These are phyloP conservation scores for Ataeniobius toweri DNA, from an alignment of 2,797 vertebrate genomes.

Conservation along the genomic window DNA sequence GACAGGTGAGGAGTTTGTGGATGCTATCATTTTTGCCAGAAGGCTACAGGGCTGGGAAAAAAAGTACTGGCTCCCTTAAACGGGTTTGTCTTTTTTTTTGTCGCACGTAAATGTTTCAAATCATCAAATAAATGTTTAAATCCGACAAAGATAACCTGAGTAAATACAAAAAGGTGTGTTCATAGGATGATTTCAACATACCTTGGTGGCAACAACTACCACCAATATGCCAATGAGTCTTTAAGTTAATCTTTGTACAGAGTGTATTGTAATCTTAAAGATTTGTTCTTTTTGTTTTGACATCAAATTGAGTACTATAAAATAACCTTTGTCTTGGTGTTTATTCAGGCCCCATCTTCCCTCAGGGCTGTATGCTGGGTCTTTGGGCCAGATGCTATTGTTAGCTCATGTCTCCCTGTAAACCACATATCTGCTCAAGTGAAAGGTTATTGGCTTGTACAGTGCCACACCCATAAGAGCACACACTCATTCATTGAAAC, in stretches of 20 bases:
- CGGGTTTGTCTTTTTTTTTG: neutral
- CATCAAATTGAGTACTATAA: neutral
- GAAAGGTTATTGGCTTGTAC: constrained; percentile 51
- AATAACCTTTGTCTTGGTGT: neutral
- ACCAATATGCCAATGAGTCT: too few relatives aligned
- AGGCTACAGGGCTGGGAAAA: too few relatives aligned
- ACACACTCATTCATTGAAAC: constrained; percentile 6
- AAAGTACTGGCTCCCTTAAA: too few relatives aligned
- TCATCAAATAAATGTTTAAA: neutral
- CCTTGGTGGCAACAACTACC: too few relatives aligned
- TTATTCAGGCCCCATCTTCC: neutral
- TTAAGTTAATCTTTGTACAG: neutral
- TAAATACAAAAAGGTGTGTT: too few relatives aligned
- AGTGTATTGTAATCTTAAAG: neutral
- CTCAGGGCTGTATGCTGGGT: constrained; percentile 22
- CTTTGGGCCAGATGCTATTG: constrained; percentile 39
- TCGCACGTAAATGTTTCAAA: neutral
- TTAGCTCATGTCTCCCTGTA: constrained; percentile 57
- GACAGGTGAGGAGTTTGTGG: constrained; percentile 77
- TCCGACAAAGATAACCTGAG: too few relatives aligned
- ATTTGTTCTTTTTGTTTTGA: too few relatives aligned
- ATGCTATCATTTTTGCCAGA: neutral
- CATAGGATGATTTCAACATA: too few relatives aligned
- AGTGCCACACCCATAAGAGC: constrained; percentile 14
- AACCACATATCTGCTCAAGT: constrained; percentile 66